Percentiles rank a stretch among this genome's conserved stretches.
phyloP scores from a whole-genome alignment of 2,888 invertebrate genomes.

The Crioceris asparagi region DNA sequence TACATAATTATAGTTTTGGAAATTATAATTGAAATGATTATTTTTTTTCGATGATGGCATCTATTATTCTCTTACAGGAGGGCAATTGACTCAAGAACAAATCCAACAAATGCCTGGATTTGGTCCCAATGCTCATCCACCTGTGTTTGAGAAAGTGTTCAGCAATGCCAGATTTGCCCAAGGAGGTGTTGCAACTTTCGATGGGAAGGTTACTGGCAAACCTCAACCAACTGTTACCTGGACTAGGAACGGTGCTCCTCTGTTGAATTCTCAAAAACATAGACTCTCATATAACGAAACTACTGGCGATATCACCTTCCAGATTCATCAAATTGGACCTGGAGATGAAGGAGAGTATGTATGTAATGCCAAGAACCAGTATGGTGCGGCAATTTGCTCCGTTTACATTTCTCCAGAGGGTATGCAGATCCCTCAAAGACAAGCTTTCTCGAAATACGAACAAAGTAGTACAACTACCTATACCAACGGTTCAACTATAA shows the following conservation, averaged over 20 bases:
- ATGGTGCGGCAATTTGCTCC: constrained; percentile 93
- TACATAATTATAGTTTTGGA: no score
- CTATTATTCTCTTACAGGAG: constrained; percentile 31
- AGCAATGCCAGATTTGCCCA: constrained; percentile 90
- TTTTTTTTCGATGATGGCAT: no score
- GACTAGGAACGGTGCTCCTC: constrained; percentile 78
- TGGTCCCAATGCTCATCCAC: constrained; percentile 74
- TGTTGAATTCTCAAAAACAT: constrained; percentile 76
- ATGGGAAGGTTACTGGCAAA: constrained; percentile 82
- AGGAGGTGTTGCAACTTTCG: constrained; percentile 87
- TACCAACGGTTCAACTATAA: constrained; percentile 65
- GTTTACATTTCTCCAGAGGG: constrained; percentile 91
- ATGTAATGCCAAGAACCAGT: constrained; percentile 87
- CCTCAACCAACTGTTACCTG: constrained; percentile 87
- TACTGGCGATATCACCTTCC: constrained; percentile 67
- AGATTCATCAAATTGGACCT: constrained; percentile 89
- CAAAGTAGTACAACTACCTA: constrained; percentile 61
- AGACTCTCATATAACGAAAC: constrained; percentile 84
- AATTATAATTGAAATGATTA: no score
- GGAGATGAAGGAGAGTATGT: constrained; percentile 96
- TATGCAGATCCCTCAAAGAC: constrained; percentile 52
- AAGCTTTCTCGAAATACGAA: constrained; percentile 56
- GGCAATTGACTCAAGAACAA: constrained; percentile 47
- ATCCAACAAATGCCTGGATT: constrained; percentile 40
- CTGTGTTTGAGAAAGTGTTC: constrained; percentile 92